Evolutionary conservation across 1,140 invertebrate species (phyloP).

Genomic region (Drosophila ironensis): DNA sequence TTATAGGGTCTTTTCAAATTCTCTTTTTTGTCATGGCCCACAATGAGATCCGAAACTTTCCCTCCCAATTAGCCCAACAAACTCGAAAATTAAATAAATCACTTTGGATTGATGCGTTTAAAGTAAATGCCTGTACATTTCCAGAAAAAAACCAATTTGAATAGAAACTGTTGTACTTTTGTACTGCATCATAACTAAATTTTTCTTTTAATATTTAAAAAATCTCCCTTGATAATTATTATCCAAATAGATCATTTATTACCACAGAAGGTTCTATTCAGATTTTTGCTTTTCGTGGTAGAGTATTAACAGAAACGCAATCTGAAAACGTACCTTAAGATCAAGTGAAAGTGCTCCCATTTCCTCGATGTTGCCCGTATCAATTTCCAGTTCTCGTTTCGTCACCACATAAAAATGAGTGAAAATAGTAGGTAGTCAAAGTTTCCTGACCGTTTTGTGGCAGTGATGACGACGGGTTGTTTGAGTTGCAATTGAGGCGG

Average conservation of each 20-base stretch:
- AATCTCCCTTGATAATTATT: constrained; percentile 26
- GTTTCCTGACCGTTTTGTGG: constrained; percentile 6
- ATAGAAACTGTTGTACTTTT: constrained; percentile 15
- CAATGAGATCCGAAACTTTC: constrained; percentile 30
- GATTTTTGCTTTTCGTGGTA: constrained; percentile 1
- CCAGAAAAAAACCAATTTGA: constrained; percentile 17
- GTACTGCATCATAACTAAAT: constrained; percentile 3
- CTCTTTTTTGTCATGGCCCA: background rate
- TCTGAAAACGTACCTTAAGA: background rate
- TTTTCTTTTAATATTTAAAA: too few relatives aligned
- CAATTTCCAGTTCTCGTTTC: constrained; percentile 59
- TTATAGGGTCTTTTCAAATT: background rate
- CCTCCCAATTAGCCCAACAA: constrained; percentile 54
- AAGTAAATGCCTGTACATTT: constrained; percentile 15
- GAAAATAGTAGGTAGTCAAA: background rate
- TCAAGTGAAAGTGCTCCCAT: constrained; percentile 76
- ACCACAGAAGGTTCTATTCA: background rate
- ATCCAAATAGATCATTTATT: background rate
- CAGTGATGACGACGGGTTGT: constrained; percentile 30
- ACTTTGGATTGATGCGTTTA: background rate
- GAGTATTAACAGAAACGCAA: background rate
- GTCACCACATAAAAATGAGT: constrained; percentile 12
- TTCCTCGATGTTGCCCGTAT: constrained; percentile 47
- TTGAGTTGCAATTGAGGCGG: background rate
- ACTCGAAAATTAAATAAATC: too few relatives aligned